Percentiles rank a stretch among this genome's conserved stretches.
Evolutionary conservation across 2,113 vertebrate genomes (phyloP).

Genomic region (Phylloscopus trochilus): DNA sequence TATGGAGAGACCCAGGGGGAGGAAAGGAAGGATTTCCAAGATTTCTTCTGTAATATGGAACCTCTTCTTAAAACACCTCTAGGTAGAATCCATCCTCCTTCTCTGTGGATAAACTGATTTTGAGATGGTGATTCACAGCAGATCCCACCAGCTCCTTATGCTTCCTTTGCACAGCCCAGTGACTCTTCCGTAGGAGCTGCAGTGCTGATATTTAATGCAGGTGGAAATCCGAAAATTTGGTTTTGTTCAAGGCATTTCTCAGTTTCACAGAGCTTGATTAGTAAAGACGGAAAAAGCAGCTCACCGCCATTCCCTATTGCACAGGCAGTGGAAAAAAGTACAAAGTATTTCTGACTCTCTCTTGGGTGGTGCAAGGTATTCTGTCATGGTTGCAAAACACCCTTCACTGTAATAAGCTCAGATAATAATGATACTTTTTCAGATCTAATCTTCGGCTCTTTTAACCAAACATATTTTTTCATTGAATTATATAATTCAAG

Average conservation of each 20-base stretch:
- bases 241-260: neutral
- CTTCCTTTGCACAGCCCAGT: neutral
- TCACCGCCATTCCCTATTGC: neutral
- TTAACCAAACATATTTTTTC: neutral
- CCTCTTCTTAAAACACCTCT: neutral
- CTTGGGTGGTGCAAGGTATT: neutral
- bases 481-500: neutral
- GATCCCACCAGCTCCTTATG: neutral
- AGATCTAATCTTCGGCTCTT: neutral
- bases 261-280: neutral
- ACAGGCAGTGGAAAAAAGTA: neutral
- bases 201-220: neutral
- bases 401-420: neutral
- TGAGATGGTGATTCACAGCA: neutral
- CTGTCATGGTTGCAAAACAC: neutral
- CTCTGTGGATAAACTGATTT: neutral
- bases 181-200: neutral
- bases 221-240: rapidly evolving
- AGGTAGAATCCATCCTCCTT: neutral
- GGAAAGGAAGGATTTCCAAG: neutral
- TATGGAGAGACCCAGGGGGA: neutral
- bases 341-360: neutral
- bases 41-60: neutral
- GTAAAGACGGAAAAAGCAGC: neutral
- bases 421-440: neutral